Evolutionary conservation across 1,140 invertebrate genomes (phyloP).

Genomic region (Eupristina koningsbergeri): DNA sequence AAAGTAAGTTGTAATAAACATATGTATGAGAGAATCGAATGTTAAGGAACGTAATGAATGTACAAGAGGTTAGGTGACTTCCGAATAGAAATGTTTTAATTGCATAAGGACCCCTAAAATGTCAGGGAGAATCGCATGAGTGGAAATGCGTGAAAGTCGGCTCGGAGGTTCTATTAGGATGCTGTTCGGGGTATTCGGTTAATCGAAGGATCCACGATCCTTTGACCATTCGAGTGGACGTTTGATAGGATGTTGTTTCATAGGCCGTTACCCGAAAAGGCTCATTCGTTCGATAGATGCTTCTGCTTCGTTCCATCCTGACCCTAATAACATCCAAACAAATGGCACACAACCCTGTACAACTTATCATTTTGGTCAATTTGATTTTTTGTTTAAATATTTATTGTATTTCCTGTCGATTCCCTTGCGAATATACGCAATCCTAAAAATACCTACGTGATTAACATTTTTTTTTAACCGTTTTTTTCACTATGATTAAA

Average conservation of each 20-base stretch:
- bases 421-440: not conserved
- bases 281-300: slow-evolving; percentile 48
- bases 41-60: slow-evolving; percentile 6
- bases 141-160: not conserved
- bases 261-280: slow-evolving; percentile 49
- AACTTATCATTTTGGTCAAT: not conserved
- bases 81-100: slow-evolving; percentile 43
- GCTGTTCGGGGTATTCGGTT: slow-evolving; percentile 35
- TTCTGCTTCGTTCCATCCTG: slow-evolving; percentile 47
- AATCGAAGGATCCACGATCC: slow-evolving; percentile 56
- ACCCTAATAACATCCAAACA: slow-evolving; percentile 57
- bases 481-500: too few species aligned
- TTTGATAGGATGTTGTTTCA: slow-evolving; percentile 55
- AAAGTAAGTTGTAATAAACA: too few species aligned
- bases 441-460: not conserved
- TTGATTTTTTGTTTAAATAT: slow-evolving; percentile 24
- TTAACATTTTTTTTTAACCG: too few species aligned
- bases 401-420: not conserved
- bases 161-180: slow-evolving; percentile 28
- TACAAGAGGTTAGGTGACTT: not conserved
- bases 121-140: not conserved
- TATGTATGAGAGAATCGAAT: too few species aligned
- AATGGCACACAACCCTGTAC: slow-evolving; percentile 44
- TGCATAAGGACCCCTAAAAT: not conserved
- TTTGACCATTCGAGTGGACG: slow-evolving; percentile 55